These are phyloP conservation scores for Smithornis capensis DNA, from an alignment of 2,113 vertebrate species.

Conservation along the genomic window DNA sequence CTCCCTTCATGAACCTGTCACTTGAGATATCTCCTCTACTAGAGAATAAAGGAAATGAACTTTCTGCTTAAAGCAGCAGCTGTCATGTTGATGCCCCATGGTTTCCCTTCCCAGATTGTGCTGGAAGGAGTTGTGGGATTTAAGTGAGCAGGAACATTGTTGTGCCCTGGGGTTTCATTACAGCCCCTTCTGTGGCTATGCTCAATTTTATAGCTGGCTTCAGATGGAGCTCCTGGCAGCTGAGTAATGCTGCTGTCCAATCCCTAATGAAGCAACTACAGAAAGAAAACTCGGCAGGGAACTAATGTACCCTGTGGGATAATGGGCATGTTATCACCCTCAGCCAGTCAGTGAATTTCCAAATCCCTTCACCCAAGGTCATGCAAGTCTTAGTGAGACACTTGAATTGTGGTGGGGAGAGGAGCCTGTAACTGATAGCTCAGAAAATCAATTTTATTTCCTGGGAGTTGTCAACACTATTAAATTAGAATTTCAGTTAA, in stretches of 20 bases:
- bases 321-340: background rate
- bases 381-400: background rate
- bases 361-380: background rate
- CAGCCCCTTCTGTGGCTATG: background rate
- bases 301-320: background rate
- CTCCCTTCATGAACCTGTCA: background rate
- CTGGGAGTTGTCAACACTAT: background rate
- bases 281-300: background rate
- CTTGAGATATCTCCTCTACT: background rate
- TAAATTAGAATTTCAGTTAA: background rate
- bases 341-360: background rate
- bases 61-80: background rate
- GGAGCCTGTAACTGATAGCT: background rate
- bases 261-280: background rate
- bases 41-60: background rate
- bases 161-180: slow-evolving; percentile 8
- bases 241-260: background rate
- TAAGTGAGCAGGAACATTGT: background rate
- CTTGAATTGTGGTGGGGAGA: background rate
- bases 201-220: slow-evolving; percentile 51
- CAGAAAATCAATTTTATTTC: background rate
- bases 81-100: background rate
- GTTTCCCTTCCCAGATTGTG: background rate
- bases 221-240: slow-evolving; percentile 26
- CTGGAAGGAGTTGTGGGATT: background rate